Evolutionary conservation across 2,888 invertebrate genomes (phyloP), one percentile per base, ranked within the genome.

Genomic region (Neria commutata): DNA sequence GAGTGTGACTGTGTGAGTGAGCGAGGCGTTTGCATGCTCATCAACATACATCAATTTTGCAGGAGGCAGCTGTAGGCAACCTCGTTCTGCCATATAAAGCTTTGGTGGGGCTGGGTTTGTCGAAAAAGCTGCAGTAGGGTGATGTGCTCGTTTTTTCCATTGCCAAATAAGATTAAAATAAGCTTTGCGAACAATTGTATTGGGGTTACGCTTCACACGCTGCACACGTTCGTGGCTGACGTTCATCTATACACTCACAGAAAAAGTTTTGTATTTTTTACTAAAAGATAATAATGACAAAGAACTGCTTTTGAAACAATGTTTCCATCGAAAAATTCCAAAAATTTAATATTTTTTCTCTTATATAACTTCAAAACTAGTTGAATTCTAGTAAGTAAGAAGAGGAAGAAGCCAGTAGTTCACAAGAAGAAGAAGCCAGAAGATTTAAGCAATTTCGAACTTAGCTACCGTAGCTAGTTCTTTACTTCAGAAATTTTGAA

Each of bases 111-210:
- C n/a, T n/a, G n/a, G n/a, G n/a, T n/a, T n/a, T n/a, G n/a, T n/a
- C n/a, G n/a, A n/a, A n/a, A n/a, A n/a, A n/a, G n/a, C n/a, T n/a
- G n/a, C n/a, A n/a, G n/a, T n/a, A n/a, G n/a, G n/a, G n/a, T n/a
- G n/a, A n/a, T n/a, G n/a, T 42, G 42, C 42, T 42, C 42, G 3
- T 37, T 14, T 4, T 37, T 4, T 29, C 29, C 4, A n/a, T 37
- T 55, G 75, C 73, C 75, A 74, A 73, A 73, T 71, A 73, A 75
- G 72, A 73, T 73, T 73, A 73, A 73, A 73, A 73, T 73, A 73
- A 73, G 72, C 72, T 74, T 69, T 73, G 71, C 71, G 73, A 73
- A 75, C 72, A 73, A 54, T 55, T 47, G 34, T 34, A 73, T 75
- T 72, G 72, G 72, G 69, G 72, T 72, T 71, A 70, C 58, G 54